A percentile compares a stretch with the other conserved stretches of the same genome.
Evolutionary conservation across 2,797 vertebrate species (phyloP).

Genomic region (Propithecus deckenii): DNA sequence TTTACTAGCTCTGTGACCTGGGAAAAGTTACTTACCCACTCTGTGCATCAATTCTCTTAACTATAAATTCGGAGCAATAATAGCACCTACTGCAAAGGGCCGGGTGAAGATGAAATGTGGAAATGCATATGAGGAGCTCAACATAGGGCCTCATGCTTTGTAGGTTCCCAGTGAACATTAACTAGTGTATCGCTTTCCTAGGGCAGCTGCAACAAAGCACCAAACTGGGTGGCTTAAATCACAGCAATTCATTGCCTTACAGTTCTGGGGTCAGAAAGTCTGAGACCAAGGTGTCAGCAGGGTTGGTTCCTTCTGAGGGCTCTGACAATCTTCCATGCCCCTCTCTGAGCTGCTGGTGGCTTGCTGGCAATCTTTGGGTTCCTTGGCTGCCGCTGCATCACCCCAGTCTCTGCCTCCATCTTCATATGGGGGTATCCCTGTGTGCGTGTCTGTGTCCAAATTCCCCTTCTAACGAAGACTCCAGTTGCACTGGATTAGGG

Average conservation of each 20-base stretch:
- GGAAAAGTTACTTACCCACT: neutral
- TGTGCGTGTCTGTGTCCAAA: neutral
- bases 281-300: neutral
- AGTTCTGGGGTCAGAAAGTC: neutral
- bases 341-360: too few species aligned
- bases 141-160: rapidly evolving
- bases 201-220: neutral
- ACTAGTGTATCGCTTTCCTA: neutral
- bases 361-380: neutral
- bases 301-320: neutral
- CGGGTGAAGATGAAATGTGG: neutral
- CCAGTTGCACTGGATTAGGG: neutral
- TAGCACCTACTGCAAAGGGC: neutral
- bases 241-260: neutral
- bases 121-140: neutral
- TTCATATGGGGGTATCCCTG: neutral
- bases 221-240: neutral
- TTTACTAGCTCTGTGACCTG: neutral
- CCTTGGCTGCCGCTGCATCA: neutral
- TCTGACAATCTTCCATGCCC: neutral
- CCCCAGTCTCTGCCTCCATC: neutral
- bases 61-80: neutral
- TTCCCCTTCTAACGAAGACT: neutral
- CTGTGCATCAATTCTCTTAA: neutral
- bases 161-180: neutral